phyloP scores from a whole-genome alignment of 2,888 invertebrate species.

The Flabesymbios commensalis region DNA sequence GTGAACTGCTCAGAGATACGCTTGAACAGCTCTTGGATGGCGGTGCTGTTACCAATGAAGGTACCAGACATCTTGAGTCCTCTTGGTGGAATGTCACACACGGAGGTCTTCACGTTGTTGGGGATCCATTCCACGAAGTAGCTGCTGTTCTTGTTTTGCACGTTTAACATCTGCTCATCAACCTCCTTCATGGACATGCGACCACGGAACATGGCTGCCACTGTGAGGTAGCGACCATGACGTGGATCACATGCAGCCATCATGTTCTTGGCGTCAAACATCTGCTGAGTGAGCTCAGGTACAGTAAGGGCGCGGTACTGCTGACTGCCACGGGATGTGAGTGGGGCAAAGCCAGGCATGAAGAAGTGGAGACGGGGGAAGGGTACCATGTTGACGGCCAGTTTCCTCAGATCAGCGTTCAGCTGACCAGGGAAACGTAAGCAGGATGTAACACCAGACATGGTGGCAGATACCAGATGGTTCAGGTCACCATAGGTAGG shows the following conservation, averaged over 20 bases:
- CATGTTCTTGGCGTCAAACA: conserved; percentile 92
- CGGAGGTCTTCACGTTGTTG: conserved; percentile 31
- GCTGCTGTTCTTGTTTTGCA: conserved; percentile 63
- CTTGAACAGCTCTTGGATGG: conserved; percentile 58
- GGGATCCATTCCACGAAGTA: conserved; percentile 39
- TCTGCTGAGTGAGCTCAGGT: conserved; percentile 63
- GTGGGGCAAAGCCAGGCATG: conserved; percentile 85
- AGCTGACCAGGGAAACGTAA: conserved; percentile 66
- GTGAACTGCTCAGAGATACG: conserved; percentile 59
- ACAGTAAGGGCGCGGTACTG: conserved; percentile 49
- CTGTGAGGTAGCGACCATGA: conserved; percentile 52
- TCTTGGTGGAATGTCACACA: conserved; percentile 64
- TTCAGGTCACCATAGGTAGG: conserved; percentile 59
- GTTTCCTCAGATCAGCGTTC: conserved; percentile 75
- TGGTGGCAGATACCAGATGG: conserved; percentile 63
- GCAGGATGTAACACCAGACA: conserved; percentile 65
- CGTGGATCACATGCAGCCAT: conserved; percentile 53
- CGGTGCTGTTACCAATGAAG: conserved; percentile 58
- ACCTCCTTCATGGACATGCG: conserved; percentile 61
- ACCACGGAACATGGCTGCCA: conserved; percentile 57
- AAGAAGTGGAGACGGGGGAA: conserved; percentile 89
- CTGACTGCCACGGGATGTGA: conserved; percentile 84
- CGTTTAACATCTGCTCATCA: conserved; percentile 86
- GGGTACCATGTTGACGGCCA: conserved; percentile 75
- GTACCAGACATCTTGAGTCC: conserved; percentile 79